Evolutionary conservation across 2,113 vertebrate species (phyloP), one percentile per base, ranked within the genome.

Genomic region (Chionis minor): DNA sequence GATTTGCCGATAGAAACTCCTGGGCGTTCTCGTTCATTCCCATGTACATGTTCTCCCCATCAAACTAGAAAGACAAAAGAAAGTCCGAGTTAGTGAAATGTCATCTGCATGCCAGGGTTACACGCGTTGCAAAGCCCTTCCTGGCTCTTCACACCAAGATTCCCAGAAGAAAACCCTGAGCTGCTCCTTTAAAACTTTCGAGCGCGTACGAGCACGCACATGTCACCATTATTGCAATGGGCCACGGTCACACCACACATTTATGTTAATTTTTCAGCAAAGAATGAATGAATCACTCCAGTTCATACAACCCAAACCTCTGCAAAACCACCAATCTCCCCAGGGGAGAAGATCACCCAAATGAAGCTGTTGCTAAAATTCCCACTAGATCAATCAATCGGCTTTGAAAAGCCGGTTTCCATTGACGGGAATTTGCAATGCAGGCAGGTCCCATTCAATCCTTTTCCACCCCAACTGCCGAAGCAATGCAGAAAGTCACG

Each of bases 31-130:
- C 99, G 90, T 99, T 99, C 99, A 99, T 98, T 96, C 98, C 98
- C 98, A 98, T 98, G 98, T 99, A 99, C 99, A 99, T 99, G 98
- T 99, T 99, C 97, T 99, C 99, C 98, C 99, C 99, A 99, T 99
- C 99, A 99, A 99, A 99, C 99, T 99, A 97, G 72, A 98, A 98
- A 98, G 91, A 97, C 77, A 98, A 92, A 96, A 94, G 95, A 91
- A 94, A 96, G 62, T 10, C 12, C 33, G 63, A 91, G 91, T 98
- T 88, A 96, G 83, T 91, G 82, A 91, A 79, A 83, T 20, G 18
- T 42, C 52, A 44, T 10, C 83, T 90, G 32, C 32, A 59, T 27
- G 17, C 24, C 45, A 47, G 2, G 2, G 40, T 44, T 52, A 51
- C 4, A 16, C 21, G 40, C 63, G 54, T 80, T 81, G 66, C 80